Evolutionary conservation across 2,797 vertebrate species (phyloP), one percentile per base, ranked within the genome.

Genomic region (Pteropus rufus): DNA sequence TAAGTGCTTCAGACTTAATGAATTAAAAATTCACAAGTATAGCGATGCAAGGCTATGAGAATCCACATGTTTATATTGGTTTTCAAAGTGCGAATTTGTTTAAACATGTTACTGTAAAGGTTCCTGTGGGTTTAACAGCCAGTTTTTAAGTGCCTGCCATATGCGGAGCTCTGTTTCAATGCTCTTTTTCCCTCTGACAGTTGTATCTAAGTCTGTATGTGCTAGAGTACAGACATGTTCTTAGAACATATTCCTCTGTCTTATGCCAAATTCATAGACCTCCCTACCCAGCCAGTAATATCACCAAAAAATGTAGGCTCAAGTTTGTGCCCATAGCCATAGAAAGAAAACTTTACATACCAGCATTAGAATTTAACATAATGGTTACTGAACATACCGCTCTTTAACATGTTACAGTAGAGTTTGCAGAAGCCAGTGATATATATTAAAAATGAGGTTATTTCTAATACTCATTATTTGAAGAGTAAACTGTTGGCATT

Each of bases 61-160:
- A 58, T 79, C 12, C 15, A 52, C 10, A 52, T 91, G 72, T 92
- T 93, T 80, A 65, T 7, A 31, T 88, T 79, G 44, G 10, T 67
- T 85, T 93, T 89, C 39, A 93, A 65, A 89, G 21, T 89, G 41
- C 11, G 29, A 85, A 95, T 76, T 91, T 89, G 36, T 80, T 94
- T 58, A 70, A 87, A 69, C 9, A 7, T 86, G 18, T 67, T 76
- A 41, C 26, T 34, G 36, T 88, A 54, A 58, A 60, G 79, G 72
- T 93, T 86, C 15, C 64, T 79, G 26, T 77, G 54, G 31, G 54
- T 65, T 93, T 65, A 82, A 29, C 31, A 87, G 52, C 49, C 18
- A 2, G 41, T n/a, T 65, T 94, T 91, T 88, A 82, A 91, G 39
- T 44, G 9, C 76, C 41, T 90, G 44, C 11, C 2, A 2, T 89